phyloP scores from a whole-genome alignment of 2,113 vertebrate species.

The Rissa tridactyla region DNA sequence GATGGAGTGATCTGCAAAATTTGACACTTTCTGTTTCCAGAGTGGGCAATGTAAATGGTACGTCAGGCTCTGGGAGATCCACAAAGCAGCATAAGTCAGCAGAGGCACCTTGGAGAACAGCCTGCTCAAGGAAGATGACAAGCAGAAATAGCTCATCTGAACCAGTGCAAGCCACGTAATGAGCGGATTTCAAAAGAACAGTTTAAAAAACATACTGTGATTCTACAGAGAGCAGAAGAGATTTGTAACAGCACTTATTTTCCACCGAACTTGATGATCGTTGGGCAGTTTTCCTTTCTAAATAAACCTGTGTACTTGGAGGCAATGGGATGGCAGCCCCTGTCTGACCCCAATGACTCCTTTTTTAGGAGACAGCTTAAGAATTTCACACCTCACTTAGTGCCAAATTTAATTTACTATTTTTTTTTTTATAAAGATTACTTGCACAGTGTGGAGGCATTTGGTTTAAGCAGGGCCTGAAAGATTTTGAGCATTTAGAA shows the following conservation, averaged over 20 bases:
- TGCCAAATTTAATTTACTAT: conserved; percentile 26
- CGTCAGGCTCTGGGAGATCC: not conserved
- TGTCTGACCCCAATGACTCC: not conserved
- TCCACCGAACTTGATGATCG: not conserved
- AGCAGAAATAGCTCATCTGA: not conserved
- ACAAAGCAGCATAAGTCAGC: not conserved
- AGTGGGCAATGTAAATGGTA: not conserved
- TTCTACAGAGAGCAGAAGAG: not conserved
- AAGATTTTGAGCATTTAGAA: conserved; percentile 38
- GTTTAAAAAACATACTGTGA: not conserved
- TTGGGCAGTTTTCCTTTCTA: not conserved
- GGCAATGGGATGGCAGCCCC: not conserved
- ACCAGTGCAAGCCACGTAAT: not conserved
- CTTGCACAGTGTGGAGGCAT: conserved; percentile 38
- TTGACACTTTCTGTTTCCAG: not conserved
- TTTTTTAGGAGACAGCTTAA: not conserved
- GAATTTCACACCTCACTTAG: conserved; percentile 54
- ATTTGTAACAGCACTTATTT: not conserved
- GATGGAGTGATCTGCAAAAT: not conserved
- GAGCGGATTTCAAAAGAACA: not conserved
- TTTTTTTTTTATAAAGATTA: conserved; percentile 26
- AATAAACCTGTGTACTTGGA: not conserved
- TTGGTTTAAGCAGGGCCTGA: conserved; percentile 21
- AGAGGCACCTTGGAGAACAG: not conserved
- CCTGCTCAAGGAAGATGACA: not conserved